Base-by-base conservation (phyloP, 2,888 invertebrate genomes). In the Spodoptera exigua region DNA sequence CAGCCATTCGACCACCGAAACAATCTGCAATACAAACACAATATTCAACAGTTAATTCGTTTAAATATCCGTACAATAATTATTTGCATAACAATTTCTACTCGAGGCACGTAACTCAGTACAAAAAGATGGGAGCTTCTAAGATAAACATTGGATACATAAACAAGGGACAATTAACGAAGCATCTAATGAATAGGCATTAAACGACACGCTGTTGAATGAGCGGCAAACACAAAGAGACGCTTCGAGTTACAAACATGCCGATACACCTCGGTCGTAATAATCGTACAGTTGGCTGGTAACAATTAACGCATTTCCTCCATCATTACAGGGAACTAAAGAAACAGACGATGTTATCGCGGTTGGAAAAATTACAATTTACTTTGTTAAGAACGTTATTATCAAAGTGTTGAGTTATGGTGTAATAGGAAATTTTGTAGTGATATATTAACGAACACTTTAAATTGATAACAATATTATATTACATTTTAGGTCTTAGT, bases 221-320 rank as follows among this genome's bases (percentile, higher is more conserved):
- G 86, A 83, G 85, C 89, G 89, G 91, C 83, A 60, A 78, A 74
- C 76, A 85, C 86, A 90, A 89, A 90, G 88, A 68, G 69, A 70
- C 67, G 75, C 76, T 75, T 68, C 60, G 58, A 74, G 70, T 77
- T 61, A 69, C 82, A 62, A 74, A 81, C 83, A 83, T 88, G 80
- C 87, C 88, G 75, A 86, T 87, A 86, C 79, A 79, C 76, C 69
- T 77, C 80, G 61, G 64, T 76, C 77, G 74, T 82, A 83, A 84
- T 86, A 86, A 83, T 84, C 76, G 79, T 73, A 76, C 82, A 80
- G 80, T 84, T 83, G 82, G 80, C 77, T 84, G 78, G 77, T 70
- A 79, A 82, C 85, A 85, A 89, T 89, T 88, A 88, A 81, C 83
- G 86, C 81, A 80, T 85, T 86, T 86, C 82, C 85, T 84, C 57